phyloP scores from a whole-genome alignment of 1,140 invertebrate genomes.

The Euwallacea similis region DNA sequence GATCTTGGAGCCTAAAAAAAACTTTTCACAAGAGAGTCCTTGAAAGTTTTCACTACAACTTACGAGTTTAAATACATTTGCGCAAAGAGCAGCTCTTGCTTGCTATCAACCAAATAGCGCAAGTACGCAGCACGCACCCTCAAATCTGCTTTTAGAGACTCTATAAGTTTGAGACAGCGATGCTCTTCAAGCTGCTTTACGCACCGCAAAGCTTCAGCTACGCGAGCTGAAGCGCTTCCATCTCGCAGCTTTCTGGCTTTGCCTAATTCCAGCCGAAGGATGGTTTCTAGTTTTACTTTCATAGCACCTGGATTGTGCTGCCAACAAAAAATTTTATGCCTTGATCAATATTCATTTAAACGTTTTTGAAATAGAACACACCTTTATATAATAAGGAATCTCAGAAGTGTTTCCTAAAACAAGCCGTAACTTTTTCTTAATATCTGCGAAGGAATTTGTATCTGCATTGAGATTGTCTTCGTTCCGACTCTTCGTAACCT shows the following conservation, averaged over 20 bases:
- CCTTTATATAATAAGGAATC: slow-evolving; percentile 45
- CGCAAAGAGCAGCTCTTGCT: slow-evolving; percentile 80
- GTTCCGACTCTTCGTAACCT: slow-evolving; percentile 35
- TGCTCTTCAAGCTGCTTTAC: slow-evolving; percentile 72
- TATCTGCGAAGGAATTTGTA: slow-evolving; percentile 60
- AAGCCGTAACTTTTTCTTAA: slow-evolving; percentile 89
- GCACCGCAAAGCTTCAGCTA: slow-evolving; percentile 81
- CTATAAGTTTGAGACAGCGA: slow-evolving; percentile 75
- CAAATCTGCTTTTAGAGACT: slow-evolving; percentile 81
- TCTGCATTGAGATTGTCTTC: slow-evolving; percentile 33
- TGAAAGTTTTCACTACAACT: slow-evolving; percentile 40
- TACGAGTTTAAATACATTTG: slow-evolving; percentile 75
- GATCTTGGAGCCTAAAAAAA: slow-evolving; percentile 59
- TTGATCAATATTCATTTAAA: background rate
- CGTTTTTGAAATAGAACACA: slow-evolving; percentile 12
- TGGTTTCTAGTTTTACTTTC: slow-evolving; percentile 68
- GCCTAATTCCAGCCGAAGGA: slow-evolving; percentile 80
- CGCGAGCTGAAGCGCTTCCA: slow-evolving; percentile 77
- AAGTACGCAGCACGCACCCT: slow-evolving; percentile 78
- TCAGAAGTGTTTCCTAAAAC: slow-evolving; percentile 70
- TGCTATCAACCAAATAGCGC: slow-evolving; percentile 81
- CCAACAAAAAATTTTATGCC: background rate
- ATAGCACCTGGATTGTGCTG: slow-evolving; percentile 40
- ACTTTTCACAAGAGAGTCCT: background rate
- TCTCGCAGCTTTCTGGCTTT: slow-evolving; percentile 87